These are phyloP conservation scores for Fragum fragum DNA, from an alignment of 2,888 invertebrate species.

Conservation along the genomic window DNA sequence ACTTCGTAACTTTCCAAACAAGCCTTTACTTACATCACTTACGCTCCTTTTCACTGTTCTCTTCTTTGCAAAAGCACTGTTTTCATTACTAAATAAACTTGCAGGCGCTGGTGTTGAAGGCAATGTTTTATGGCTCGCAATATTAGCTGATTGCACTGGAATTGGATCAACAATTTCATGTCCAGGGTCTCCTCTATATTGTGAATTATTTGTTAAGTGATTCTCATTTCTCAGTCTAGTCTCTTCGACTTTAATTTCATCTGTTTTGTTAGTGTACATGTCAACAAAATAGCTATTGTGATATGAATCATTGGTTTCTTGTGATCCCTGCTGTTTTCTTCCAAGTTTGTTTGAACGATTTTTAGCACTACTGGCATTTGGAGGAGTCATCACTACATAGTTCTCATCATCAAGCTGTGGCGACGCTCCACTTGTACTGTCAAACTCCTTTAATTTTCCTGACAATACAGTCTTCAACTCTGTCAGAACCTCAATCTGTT, in stretches of 20 bases:
- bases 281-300: conserved; percentile 27
- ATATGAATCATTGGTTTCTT: neutral
- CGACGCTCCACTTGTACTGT: neutral
- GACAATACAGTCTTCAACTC: conserved; percentile 38
- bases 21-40: conserved; percentile 62
- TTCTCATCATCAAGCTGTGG: conserved; percentile 21
- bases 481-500: conserved; percentile 40
- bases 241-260: conserved; percentile 61
- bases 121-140: conserved; percentile 43
- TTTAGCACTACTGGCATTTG: neutral
- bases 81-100: conserved; percentile 60
- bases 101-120: conserved; percentile 48
- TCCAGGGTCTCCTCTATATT: neutral
- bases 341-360: neutral
- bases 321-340: neutral
- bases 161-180: conserved; percentile 58
- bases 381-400: conserved; percentile 25
- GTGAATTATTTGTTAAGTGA: neutral
- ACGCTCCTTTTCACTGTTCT: conserved; percentile 64
- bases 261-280: conserved; percentile 58
- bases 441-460: conserved; percentile 33
- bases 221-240: conserved; percentile 37
- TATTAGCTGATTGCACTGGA: conserved; percentile 38
- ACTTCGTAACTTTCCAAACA: conserved; percentile 53
- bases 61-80: conserved; percentile 65